Evolutionary conservation across 2,113 vertebrate genomes (phyloP), one percentile per base, ranked within the genome.

Genomic region (Mustela lutreola): DNA sequence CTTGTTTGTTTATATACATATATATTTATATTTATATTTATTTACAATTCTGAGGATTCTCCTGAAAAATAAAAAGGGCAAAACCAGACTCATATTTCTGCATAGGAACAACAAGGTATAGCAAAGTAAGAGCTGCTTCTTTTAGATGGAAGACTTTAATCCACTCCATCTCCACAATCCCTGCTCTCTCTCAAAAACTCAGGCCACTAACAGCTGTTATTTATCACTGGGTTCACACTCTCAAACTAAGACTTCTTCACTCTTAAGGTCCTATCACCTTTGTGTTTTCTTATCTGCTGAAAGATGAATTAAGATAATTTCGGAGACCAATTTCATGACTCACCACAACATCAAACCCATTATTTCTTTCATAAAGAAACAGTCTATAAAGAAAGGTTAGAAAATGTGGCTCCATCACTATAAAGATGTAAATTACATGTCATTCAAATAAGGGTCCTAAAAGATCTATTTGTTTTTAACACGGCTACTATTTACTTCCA

Each of bases 341-440:
- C 82, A 91, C 5, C 39, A 84, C 33, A 48, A 89, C 33, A 93
- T n/a, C 22, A 85, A 93, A 62, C 39, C 42, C 10, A 92, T 90
- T 78, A 79, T 76, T 73, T 85, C 50, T 93, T 80, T 91, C 45
- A 95, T 2, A 71, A 42, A 62, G 21, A 58, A 63, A 91, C 7
- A 28, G 18, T n/a, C 28, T 97, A 42, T 36, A 89, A 88, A 88
- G 36, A 83, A 78, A 82, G 14, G 26, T 2, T 92, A 10, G 79
- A 67, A 96, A 93, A 96, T 79, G 39, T 48, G 33, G 31, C 31
- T 96, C 42, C 83, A 39, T 86, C 50, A 86, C 63, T 95, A 89
- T 86, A 86, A 96, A 86, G 31, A 95, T 89, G 8, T 31, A 94
- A 81, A 83, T 9, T 71, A 70, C 45, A 85, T 63, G n/a, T 82